Evolutionary conservation across 1,140 invertebrate genomes (phyloP).

Genomic region (Ganaspis sp.): DNA sequence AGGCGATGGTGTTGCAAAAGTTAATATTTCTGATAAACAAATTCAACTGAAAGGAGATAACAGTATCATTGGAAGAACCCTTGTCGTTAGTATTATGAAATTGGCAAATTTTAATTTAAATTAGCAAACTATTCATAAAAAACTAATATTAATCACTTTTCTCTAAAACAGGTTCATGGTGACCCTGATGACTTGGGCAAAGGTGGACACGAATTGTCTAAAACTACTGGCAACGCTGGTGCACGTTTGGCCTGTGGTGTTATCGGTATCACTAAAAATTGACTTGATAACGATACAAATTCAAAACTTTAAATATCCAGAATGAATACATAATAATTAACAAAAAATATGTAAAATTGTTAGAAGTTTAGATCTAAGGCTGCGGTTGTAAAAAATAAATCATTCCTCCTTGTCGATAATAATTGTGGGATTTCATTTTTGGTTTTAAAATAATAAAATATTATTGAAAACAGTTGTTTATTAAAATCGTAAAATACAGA

Average conservation of each 20-base stretch:
- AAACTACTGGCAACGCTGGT: slow-evolving; percentile 98
- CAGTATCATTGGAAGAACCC: slow-evolving; percentile 91
- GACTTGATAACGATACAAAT: slow-evolving; percentile 46
- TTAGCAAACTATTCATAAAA: slow-evolving; percentile 5
- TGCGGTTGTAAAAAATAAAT: slow-evolving; percentile 7
- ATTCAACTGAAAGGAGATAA: slow-evolving; percentile 86
- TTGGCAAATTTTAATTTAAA: slow-evolving; percentile 31
- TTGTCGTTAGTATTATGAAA: slow-evolving; percentile 81
- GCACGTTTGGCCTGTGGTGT: slow-evolving; percentile 96
- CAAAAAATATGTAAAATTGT: not conserved
- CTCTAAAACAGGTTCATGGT: slow-evolving; percentile 83
- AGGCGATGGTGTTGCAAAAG: slow-evolving; percentile 83
- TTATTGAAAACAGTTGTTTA: no score
- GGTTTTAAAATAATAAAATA: slow-evolving; percentile 8
- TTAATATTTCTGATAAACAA: slow-evolving; percentile 85
- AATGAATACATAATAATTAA: not conserved
- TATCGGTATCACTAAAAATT: slow-evolving; percentile 88
- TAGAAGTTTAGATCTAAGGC: not conserved
- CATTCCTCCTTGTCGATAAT: slow-evolving; percentile 16
- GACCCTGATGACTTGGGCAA: slow-evolving; percentile 96
- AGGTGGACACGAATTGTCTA: slow-evolving; percentile 95
- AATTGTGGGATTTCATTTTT: not conserved
- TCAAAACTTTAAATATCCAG: slow-evolving; percentile 16
- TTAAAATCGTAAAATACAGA: no score
- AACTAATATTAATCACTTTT: slow-evolving; percentile 40